Conservation (phyloP, 2,797 vertebrate genomes). For the Naso thynnoides region DNA sequence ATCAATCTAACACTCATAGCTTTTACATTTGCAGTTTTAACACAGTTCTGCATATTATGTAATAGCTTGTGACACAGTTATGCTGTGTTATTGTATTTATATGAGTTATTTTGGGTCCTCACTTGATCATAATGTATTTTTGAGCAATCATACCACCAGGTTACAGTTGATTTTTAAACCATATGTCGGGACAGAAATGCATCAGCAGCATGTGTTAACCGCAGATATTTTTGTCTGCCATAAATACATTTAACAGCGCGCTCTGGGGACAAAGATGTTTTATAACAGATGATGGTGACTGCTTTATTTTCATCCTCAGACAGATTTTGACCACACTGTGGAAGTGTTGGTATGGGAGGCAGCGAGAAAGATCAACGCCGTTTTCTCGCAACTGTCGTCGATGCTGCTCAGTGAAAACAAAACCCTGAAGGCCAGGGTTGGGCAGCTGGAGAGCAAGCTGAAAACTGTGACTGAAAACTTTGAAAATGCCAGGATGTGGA, state of each 20-base stretch:
- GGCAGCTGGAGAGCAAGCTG: constrained; percentile 56
- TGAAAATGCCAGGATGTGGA: constrained; percentile 58
- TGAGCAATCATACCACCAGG: neutral
- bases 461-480: neutral
- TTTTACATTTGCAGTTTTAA: too few species aligned
- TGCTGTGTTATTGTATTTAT: neutral
- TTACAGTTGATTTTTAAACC: neutral
- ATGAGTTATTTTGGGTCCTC: neutral
- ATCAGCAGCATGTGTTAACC: neutral
- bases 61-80: too few species aligned
- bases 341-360: constrained; percentile 63
- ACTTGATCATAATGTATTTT: neutral
- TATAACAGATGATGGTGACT: neutral
- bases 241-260: neutral
- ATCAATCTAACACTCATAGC: neutral
- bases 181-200: neutral
- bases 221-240: neutral
- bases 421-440: constrained; percentile 41
- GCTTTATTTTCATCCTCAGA: constrained; percentile 34
- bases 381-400: constrained; percentile 66
- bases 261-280: too few species aligned
- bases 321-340: constrained; percentile 19
- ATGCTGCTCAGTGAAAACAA: constrained; percentile 49
- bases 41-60: neutral
- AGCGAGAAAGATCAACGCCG: constrained; percentile 59